Percentiles rank a stretch among this genome's conserved stretches.
These are phyloP conservation scores for Mimachlamys varia DNA, from an alignment of 2,888 invertebrate species.

Conservation along the genomic window DNA sequence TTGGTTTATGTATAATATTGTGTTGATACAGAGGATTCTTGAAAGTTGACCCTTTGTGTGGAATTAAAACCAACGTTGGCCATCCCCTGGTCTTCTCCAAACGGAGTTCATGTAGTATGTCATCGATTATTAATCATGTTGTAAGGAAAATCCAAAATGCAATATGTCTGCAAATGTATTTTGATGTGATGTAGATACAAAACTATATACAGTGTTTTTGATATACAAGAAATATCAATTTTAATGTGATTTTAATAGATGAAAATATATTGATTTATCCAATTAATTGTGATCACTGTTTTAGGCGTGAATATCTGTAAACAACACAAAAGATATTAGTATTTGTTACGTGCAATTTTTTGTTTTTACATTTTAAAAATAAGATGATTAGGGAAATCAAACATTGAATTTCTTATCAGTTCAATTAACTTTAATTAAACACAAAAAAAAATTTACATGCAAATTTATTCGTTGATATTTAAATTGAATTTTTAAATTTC, in stretches of 20 bases:
- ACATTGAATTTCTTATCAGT: neutral
- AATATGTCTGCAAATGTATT: neutral
- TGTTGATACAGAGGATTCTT: neutral
- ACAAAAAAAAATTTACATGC: neutral
- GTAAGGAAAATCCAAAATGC: conserved; percentile 31
- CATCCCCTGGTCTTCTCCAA: neutral
- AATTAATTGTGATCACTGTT: conserved; percentile 14
- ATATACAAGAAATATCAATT: conserved; percentile 8
- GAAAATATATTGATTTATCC: conserved; percentile 12
- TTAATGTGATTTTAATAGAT: conserved; percentile 27
- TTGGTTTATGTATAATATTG: neutral
- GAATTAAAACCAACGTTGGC: neutral
- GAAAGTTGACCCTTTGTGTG: neutral
- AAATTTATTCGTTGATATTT: neutral
- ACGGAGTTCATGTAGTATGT: neutral
- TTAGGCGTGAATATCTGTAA: conserved; percentile 5
- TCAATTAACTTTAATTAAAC: too few relatives aligned
- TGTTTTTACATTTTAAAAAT: conserved; percentile 19
- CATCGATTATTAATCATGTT: neutral
- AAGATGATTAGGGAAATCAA: neutral
- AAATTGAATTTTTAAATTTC: neutral
- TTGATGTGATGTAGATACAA: conserved; percentile 5
- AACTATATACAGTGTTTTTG: neutral
- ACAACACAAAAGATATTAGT: conserved; percentile 3
- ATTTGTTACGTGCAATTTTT: conserved; percentile 29